Evolutionary conservation across 2,113 vertebrate species (phyloP).

Genomic region (Saimiri boliviensis): DNA sequence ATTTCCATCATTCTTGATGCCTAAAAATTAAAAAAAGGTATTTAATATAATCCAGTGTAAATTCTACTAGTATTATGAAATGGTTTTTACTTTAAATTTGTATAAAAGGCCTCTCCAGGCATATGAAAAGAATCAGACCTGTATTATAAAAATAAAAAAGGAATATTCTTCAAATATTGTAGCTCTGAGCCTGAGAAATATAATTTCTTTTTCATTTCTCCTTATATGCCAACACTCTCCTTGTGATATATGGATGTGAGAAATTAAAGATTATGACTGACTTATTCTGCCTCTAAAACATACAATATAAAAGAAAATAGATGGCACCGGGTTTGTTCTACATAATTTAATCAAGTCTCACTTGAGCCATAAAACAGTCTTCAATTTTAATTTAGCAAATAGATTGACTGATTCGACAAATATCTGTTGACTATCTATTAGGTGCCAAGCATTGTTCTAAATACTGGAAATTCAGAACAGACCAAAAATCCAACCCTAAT

Average conservation of each 20-base stretch:
- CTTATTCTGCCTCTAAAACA: not conserved
- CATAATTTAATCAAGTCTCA: not conserved
- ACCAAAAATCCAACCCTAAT: not conserved
- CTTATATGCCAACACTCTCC: not conserved
- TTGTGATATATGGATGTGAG: conserved; percentile 15
- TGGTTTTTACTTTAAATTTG: not conserved
- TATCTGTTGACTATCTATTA: not conserved
- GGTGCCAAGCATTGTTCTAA: not conserved
- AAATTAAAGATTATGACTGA: not conserved
- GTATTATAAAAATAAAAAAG: not conserved
- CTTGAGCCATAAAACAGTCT: not conserved
- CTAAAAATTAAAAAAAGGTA: not conserved
- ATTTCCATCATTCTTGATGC: not conserved
- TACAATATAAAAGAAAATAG: not conserved
- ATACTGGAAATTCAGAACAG: not conserved
- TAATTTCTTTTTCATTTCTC: not conserved
- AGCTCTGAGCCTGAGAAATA: not conserved
- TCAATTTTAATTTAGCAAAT: not conserved
- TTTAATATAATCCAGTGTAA: not conserved
- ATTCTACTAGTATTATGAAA: not conserved
- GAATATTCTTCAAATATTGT: conserved; percentile 5
- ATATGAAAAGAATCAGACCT: not conserved
- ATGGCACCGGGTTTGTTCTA: not conserved
- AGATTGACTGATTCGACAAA: not conserved
- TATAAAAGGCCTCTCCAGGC: not conserved